Conservation (phyloP, 2,888 invertebrate species). For the Hofmannophila pseudospretella region DNA sequence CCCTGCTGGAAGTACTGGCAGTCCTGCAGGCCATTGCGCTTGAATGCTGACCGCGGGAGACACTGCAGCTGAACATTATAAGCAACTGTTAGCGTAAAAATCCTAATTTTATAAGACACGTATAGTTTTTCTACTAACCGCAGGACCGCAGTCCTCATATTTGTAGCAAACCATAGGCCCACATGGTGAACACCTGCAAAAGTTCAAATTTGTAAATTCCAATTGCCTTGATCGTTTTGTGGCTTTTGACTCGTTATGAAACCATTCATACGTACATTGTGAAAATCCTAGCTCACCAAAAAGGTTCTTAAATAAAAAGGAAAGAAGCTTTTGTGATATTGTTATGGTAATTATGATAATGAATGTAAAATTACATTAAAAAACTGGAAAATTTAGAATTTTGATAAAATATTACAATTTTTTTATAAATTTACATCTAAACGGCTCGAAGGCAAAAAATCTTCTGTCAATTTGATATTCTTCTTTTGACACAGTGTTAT, state of each 20-base stretch:
- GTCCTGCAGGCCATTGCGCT: constrained; percentile 72
- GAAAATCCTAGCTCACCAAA: too few species aligned
- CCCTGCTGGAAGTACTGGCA: constrained; percentile 73
- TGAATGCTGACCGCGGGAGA: constrained; percentile 72
- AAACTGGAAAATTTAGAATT: constrained; percentile 38
- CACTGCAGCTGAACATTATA: constrained; percentile 58
- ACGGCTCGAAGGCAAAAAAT: constrained; percentile 30
- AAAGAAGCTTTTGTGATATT: background rate
- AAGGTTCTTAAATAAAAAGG: too few species aligned
- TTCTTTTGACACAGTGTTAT: constrained; percentile 24
- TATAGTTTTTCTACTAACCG: constrained; percentile 40
- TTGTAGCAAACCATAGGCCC: constrained; percentile 72
- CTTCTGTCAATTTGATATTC: constrained; percentile 37
- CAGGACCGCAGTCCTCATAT: constrained; percentile 72
- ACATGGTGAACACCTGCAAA: constrained; percentile 67
- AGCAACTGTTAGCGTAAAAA: constrained; percentile 3
- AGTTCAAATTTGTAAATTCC: too few species aligned
- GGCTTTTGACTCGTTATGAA: too few species aligned
- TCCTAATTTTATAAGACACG: background rate
- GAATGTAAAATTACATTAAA: constrained; percentile 1
- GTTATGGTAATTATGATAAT: background rate
- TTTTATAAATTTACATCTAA: constrained; percentile 40
- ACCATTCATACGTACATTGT: too few species aligned
- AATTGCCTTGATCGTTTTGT: too few species aligned
- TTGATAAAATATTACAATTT: constrained; percentile 28